Evolutionary conservation across 2,113 vertebrate species (phyloP).

Genomic region (Seriola aureovittata): DNA sequence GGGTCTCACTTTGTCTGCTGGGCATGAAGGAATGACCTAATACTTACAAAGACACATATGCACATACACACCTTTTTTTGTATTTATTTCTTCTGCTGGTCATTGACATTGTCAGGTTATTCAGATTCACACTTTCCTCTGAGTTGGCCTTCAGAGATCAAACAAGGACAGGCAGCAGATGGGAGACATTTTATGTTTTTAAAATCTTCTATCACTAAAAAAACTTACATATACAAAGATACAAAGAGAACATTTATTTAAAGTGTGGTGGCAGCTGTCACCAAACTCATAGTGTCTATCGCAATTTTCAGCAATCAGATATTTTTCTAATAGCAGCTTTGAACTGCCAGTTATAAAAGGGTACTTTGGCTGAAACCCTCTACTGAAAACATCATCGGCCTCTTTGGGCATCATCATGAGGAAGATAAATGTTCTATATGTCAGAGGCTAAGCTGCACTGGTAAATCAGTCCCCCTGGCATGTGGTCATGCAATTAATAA

Average conservation of each 20-base stretch:
- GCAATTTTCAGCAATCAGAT: neutral
- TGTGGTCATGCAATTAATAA: conserved; percentile 12
- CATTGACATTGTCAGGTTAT: neutral
- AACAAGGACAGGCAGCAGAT: neutral
- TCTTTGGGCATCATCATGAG: conserved; percentile 39
- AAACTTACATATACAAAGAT: neutral
- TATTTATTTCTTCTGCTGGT: neutral
- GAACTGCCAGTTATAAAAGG: neutral
- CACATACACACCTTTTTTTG: neutral
- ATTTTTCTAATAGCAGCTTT: neutral
- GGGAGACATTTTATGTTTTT: neutral
- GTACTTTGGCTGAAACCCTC: conserved; percentile 13
- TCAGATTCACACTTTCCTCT: neutral
- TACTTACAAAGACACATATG: conserved; percentile 25
- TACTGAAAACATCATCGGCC: conserved; percentile 20
- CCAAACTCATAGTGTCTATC: neutral
- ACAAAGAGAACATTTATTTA: neutral
- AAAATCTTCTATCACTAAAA: neutral
- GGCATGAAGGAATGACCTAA: conserved; percentile 41
- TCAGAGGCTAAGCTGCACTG: conserved; percentile 32
- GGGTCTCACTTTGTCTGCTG: conserved; percentile 8
- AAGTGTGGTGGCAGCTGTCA: neutral
- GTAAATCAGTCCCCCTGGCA: conserved; percentile 28
- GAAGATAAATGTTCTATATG: conserved; percentile 24
- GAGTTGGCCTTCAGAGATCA: neutral